Evolutionary conservation across 2,888 invertebrate species (phyloP).

Genomic region (Asteroscopus sphinx): DNA sequence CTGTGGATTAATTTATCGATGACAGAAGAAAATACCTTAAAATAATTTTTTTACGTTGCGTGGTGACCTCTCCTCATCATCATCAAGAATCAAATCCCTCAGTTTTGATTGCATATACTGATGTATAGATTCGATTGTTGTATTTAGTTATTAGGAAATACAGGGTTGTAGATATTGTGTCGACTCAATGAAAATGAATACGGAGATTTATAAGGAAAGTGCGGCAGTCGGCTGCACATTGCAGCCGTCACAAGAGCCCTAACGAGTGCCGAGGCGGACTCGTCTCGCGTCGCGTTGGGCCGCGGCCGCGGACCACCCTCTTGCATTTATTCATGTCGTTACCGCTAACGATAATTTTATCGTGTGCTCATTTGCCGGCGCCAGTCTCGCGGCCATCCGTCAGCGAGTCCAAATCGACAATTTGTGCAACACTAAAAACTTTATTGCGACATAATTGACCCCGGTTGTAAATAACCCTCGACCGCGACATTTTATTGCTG

Average conservation of each 20-base stretch:
- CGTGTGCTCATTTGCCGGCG: conserved; percentile 90
- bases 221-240: conserved; percentile 43
- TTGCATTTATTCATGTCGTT: conserved; percentile 91
- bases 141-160: neutral
- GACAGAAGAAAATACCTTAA: too few species aligned
- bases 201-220: conserved; percentile 55
- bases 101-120: too few species aligned
- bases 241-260: conserved; percentile 82
- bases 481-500: conserved; percentile 71
- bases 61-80: too few species aligned
- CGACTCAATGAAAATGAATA: conserved; percentile 52
- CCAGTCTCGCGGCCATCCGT: conserved; percentile 87
- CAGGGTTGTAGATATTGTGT: conserved; percentile 1
- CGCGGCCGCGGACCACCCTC: conserved; percentile 82
- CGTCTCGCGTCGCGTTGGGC: conserved; percentile 69
- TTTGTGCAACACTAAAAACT: conserved; percentile 88
- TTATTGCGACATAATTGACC: conserved; percentile 88
- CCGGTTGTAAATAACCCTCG: conserved; percentile 78
- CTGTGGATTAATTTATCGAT: too few species aligned
- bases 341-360: conserved; percentile 91
- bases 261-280: conserved; percentile 76
- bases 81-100: too few species aligned
- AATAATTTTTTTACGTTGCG: too few species aligned
- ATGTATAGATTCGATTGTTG: neutral
- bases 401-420: conserved; percentile 87